Evolutionary conservation across 1,140 invertebrate species (phyloP).

Genomic region (Prorops nasuta): DNA sequence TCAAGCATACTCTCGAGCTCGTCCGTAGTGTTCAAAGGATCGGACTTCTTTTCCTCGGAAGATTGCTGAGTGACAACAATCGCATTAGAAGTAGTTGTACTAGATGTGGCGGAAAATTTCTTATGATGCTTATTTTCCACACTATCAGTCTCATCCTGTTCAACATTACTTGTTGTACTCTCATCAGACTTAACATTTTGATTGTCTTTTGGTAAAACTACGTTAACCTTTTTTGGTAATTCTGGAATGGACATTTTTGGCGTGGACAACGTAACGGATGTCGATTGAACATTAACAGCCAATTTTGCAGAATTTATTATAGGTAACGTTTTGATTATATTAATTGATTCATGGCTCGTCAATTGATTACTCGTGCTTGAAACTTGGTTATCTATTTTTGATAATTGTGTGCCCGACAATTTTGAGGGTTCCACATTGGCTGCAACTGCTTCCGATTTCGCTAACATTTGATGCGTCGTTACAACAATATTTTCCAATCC

Average conservation of each 20-base stretch:
- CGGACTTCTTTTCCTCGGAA: slow-evolving; percentile 32
- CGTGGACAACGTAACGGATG: slow-evolving; percentile 37
- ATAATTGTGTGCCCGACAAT: not conserved
- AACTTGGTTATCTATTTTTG: not conserved
- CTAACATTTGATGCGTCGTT: slow-evolving; percentile 7
- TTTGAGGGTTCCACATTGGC: slow-evolving; percentile 1
- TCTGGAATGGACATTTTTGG: slow-evolving; percentile 45
- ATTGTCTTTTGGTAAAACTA: slow-evolving; percentile 8
- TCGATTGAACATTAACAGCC: slow-evolving; percentile 31
- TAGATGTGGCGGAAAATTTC: slow-evolving; percentile 4
- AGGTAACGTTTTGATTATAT: not conserved
- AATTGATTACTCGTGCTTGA: not conserved
- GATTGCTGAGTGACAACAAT: not conserved
- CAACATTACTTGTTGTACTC: not conserved
- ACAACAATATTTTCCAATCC: slow-evolving; percentile 23
- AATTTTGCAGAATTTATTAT: slow-evolving; percentile 14
- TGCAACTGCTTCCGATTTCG: slow-evolving; percentile 2
- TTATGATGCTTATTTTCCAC: slow-evolving; percentile 1
- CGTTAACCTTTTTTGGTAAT: slow-evolving; percentile 27
- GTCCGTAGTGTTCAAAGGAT: slow-evolving; percentile 48
- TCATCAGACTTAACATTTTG: slow-evolving; percentile 8
- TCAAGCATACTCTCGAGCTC: slow-evolving; percentile 54
- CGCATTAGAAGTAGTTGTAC: not conserved
- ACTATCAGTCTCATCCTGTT: slow-evolving; percentile 11
- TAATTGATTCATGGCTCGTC: slow-evolving; percentile 3